Evolutionary conservation across 1,140 invertebrate species (phyloP).

Genomic region (Lethrus apterus): DNA sequence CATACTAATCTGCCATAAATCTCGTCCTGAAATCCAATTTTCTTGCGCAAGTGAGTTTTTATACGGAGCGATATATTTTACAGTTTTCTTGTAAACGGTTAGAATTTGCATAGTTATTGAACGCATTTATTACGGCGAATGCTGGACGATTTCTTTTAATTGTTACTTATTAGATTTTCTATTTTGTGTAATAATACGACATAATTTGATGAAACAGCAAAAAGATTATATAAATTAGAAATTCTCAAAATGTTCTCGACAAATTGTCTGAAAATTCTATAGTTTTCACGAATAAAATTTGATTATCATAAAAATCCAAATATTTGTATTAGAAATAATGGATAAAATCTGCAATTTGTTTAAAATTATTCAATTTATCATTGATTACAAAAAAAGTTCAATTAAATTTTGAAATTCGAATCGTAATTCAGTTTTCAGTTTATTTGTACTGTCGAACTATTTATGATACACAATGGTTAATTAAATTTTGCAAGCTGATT

Average conservation of each 20-base stretch:
- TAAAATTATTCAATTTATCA: no score
- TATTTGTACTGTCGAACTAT: no score
- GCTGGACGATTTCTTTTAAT: not conserved
- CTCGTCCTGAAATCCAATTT: constrained; percentile 25
- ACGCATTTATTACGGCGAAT: not conserved
- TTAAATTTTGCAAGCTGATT: no score
- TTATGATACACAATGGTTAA: no score
- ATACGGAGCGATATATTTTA: constrained; percentile 3
- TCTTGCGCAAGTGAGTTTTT: constrained; percentile 16
- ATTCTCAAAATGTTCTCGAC: not conserved
- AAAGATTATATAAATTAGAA: not conserved
- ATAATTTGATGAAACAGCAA: not conserved
- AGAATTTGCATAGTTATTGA: constrained; percentile 11
- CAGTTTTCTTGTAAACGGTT: constrained; percentile 5
- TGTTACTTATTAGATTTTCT: not conserved
- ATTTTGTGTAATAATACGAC: not conserved
- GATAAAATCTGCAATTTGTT: no score
- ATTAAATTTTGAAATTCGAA: no score
- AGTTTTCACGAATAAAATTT: no score
- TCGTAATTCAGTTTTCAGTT: no score
- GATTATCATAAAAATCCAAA: no score
- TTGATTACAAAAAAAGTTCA: no score
- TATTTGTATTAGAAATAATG: no score
- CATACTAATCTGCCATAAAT: constrained; percentile 29
- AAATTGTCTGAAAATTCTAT: no score